Conservation (phyloP, 2,888 invertebrate genomes). For the Noctua janthina region DNA sequence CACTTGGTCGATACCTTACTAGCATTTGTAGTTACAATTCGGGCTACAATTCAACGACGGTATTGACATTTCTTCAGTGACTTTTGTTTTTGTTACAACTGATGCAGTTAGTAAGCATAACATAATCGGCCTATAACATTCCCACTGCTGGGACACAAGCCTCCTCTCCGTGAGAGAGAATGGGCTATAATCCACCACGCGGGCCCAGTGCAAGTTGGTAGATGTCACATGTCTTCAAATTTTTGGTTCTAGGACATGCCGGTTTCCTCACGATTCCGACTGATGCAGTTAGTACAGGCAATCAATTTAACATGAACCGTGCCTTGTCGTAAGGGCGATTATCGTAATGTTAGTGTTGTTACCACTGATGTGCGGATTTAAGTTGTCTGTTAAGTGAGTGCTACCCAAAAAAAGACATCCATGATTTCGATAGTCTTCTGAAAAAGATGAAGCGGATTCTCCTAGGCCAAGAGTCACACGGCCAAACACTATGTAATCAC, state of each 20-base stretch:
- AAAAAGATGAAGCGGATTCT: neutral
- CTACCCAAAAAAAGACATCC: neutral
- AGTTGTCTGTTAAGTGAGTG: neutral
- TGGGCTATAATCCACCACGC: no score
- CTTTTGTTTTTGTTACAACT: no score
- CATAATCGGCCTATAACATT: no score
- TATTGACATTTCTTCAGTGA: neutral
- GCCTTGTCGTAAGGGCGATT: neutral
- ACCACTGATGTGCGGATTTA: neutral
- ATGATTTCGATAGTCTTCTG: neutral
- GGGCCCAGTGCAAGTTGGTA: no score
- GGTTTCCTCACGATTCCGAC: no score
- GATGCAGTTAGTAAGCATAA: no score
- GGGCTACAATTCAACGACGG: neutral
- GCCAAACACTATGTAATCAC: conserved; percentile 9
- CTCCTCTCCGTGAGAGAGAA: no score
- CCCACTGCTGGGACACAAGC: no score
- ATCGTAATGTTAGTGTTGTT: neutral
- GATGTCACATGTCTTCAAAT: no score
- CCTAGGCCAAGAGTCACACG: neutral
- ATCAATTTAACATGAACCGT: neutral
- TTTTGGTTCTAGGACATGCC: no score
- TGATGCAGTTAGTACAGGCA: neutral
- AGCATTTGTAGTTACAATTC: neutral
- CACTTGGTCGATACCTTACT: neutral